Conservation (phyloP, 2,888 invertebrate species). For the Cantharis lateralis region DNA sequence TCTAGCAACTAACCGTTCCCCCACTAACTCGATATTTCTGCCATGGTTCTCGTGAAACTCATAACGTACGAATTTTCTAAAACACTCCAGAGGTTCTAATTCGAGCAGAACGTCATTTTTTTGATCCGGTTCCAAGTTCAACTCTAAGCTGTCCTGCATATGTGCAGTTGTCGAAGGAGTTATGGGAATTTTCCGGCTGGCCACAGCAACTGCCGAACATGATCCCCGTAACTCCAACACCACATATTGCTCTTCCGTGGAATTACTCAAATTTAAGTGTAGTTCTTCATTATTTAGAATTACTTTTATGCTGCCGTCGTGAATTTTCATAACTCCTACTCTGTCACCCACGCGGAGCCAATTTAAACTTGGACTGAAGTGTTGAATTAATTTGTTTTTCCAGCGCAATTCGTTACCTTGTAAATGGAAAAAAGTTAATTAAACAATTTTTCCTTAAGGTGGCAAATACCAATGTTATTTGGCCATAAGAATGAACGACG, state of each 20-base stretch:
- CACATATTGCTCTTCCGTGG: slow-evolving; percentile 70
- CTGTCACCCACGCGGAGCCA: slow-evolving; percentile 82
- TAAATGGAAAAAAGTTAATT: not conserved
- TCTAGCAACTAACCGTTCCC: slow-evolving; percentile 69
- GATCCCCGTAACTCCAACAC: slow-evolving; percentile 83
- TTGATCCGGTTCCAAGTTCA: slow-evolving; percentile 58
- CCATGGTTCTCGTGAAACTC: slow-evolving; percentile 85
- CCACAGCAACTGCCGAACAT: slow-evolving; percentile 76
- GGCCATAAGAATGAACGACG: too few relatives aligned
- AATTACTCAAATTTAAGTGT: slow-evolving; percentile 43
- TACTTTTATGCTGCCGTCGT: slow-evolving; percentile 72
- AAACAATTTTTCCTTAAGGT: not conserved
- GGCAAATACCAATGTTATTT: too few relatives aligned
- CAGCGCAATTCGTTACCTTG: slow-evolving; percentile 71
- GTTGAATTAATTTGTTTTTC: slow-evolving; percentile 67
- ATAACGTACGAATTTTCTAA: slow-evolving; percentile 50
- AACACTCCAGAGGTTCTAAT: slow-evolving; percentile 1
- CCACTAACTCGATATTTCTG: slow-evolving; percentile 73
- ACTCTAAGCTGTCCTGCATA: slow-evolving; percentile 66
- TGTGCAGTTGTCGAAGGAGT: slow-evolving; percentile 58
- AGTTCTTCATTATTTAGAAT: slow-evolving; percentile 83
- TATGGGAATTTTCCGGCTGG: slow-evolving; percentile 63
- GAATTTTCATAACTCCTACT: slow-evolving; percentile 73
- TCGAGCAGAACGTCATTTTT: slow-evolving; percentile 3
- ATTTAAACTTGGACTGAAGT: slow-evolving; percentile 74